Conservation (phyloP, 2,888 invertebrate species). For the Masnerella sp. region DNA sequence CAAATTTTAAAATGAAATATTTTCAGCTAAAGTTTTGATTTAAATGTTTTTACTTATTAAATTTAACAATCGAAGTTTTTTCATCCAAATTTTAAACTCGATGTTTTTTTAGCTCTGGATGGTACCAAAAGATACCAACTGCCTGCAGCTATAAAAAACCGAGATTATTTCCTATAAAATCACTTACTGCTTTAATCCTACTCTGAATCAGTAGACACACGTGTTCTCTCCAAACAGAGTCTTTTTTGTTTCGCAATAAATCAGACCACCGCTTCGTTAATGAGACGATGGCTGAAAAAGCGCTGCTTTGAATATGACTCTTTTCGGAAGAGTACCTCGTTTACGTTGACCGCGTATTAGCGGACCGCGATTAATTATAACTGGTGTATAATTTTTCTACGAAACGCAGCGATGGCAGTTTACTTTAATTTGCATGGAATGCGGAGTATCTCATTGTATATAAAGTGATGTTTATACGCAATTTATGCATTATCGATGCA, state of each 20-base stretch:
- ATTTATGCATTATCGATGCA: constrained; percentile 33
- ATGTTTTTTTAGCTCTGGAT: too few species aligned
- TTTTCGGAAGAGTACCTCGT: constrained; percentile 15
- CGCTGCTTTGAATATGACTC: constrained; percentile 22
- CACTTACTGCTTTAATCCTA: too few species aligned
- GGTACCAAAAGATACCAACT: too few species aligned
- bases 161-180: too few species aligned
- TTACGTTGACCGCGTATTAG: constrained; percentile 11
- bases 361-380: constrained; percentile 37
- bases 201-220: constrained; percentile 2
- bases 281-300: constrained; percentile 17
- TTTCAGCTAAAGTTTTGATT: too few species aligned
- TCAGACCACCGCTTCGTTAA: constrained; percentile 31
- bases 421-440: constrained; percentile 49
- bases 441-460: constrained; percentile 26
- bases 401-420: constrained; percentile 23
- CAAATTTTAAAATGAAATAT: too few species aligned
- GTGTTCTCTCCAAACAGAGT: too few species aligned
- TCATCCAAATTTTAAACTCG: too few species aligned
- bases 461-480: constrained; percentile 33
- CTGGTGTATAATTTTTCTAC: constrained; percentile 21
- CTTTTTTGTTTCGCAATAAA: constrained; percentile 20
- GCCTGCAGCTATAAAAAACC: too few species aligned
- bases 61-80: too few species aligned
- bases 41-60: too few species aligned